phyloP scores from a whole-genome alignment of 2,113 vertebrate genomes.

The Ceyx melanurus region DNA sequence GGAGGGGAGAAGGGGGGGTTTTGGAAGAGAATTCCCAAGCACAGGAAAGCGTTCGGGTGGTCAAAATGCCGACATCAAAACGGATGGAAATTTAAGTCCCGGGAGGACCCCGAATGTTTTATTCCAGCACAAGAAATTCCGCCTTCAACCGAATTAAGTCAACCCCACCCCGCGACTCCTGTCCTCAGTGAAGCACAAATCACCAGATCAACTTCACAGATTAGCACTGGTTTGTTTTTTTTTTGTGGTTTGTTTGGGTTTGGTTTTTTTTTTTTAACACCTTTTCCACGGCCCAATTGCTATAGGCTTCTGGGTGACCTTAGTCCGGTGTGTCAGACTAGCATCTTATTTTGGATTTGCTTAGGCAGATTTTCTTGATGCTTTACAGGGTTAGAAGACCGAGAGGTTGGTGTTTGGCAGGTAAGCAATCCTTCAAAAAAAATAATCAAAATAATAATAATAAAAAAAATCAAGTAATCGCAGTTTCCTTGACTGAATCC shows the following conservation, averaged over 20 bases:
- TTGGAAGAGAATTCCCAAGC: conserved; percentile 33
- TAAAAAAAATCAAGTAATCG: background rate
- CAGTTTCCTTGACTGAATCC: conserved; percentile 10
- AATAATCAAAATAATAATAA: background rate
- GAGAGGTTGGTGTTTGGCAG: background rate
- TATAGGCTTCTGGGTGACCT: background rate
- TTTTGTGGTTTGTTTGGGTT: too few species aligned
- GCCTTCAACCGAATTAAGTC: conserved; percentile 23
- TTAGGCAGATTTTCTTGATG: conserved; percentile 41
- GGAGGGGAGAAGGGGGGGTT: background rate
- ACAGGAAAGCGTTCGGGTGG: conserved; percentile 4
- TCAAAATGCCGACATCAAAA: conserved; percentile 34
- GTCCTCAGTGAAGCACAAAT: background rate
- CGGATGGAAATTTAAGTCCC: conserved; percentile 48
- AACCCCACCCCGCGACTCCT: background rate
- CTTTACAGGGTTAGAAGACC: conserved; percentile 23
- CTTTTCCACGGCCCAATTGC: background rate
- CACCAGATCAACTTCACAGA: background rate
- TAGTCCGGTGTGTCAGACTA: background rate
- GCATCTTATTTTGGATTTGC: background rate
- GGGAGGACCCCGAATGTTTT: background rate
- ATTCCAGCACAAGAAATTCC: conserved; percentile 46
- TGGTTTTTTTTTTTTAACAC: too few species aligned
- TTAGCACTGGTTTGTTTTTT: background rate
- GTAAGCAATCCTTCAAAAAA: conserved; percentile 16